phyloP scores from a whole-genome alignment of 2,113 vertebrate genomes.

The Sigmodon hispidus region DNA sequence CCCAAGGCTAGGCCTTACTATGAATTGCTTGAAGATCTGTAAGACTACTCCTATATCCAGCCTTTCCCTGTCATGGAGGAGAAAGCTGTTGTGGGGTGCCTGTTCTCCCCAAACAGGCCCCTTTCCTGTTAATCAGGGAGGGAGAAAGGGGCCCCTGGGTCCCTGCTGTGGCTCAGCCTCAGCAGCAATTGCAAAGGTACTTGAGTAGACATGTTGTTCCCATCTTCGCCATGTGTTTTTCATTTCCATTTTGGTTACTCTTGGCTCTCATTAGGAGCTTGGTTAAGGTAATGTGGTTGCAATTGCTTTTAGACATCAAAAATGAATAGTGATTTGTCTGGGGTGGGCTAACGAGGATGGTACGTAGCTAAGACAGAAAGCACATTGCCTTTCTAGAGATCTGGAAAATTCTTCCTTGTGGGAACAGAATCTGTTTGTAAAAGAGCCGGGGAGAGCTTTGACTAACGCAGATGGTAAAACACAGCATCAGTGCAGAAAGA shows the following conservation, averaged over 20 bases:
- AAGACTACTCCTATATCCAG: background rate
- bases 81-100: background rate
- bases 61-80: constrained; percentile 14
- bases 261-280: constrained; percentile 27
- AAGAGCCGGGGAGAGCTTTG: background rate
- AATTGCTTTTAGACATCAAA: constrained; percentile 21
- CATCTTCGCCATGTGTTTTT: constrained; percentile 18
- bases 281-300: constrained; percentile 1
- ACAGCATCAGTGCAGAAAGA: background rate
- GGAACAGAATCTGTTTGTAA: background rate
- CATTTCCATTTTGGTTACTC: constrained; percentile 31
- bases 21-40: background rate
- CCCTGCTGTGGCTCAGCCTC: background rate
- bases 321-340: background rate
- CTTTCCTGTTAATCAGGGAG: background rate
- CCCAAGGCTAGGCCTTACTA: background rate
- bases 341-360: too few relatives aligned
- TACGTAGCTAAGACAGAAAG: background rate
- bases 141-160: background rate
- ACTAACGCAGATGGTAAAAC: background rate
- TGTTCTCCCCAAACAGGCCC: background rate
- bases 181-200: background rate
- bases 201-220: background rate
- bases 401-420: background rate
- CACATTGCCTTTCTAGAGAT: background rate